Base-by-base conservation (phyloP, 1,140 invertebrate genomes). In the Zaprionus davidi region DNA sequence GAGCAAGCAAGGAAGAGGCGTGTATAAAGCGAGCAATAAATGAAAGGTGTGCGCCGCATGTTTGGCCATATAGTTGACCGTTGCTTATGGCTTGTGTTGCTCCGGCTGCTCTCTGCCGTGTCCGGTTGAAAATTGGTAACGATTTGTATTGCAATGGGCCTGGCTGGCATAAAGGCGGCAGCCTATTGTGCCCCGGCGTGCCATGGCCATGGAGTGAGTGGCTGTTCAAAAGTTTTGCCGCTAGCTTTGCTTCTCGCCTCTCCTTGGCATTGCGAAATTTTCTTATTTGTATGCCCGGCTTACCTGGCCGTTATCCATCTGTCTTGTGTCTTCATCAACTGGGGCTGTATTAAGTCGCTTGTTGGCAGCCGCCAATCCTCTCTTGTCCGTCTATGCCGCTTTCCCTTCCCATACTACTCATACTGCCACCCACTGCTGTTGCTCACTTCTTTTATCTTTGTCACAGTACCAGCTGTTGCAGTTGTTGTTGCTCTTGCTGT, bases 291-390 rank as follows among this genome's bases (percentile, higher is more conserved):
- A 87, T 87, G 84, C 84, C 75, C 64, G 74, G 81, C 81, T 84
- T 81, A 83, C 78, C 84, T 87, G 81, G 78, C 84, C 81, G 78
- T 83, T 88, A 81, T 83, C 78, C 84, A 87, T 88, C 84, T 87
- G 84, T 84, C 84, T 87, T 87, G 84, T 88, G 76, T 87, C 84
- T 87, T 88, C 84, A 87, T 87, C 84, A 87, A 87, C 71, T 87
- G 81, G 81, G 84, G 74, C 84, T 68, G 84, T 76, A 87, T 87
- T 87, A 88, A 87, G 84, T 88, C 81, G 83, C 80, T 83, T 81
- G 84, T 88, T 82, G 79, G 77, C 74, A 64, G 70, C 31, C 53
- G 38, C 34, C 71, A 70, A 41, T 59, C 13, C 67, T 46, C 24
- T 44, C 46, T 49, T 22, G 13, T 44, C 26, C 24, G 6, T 28